phyloP scores from a whole-genome alignment of 2,113 vertebrate genomes.

The Ibidorhyncha struthersii region DNA sequence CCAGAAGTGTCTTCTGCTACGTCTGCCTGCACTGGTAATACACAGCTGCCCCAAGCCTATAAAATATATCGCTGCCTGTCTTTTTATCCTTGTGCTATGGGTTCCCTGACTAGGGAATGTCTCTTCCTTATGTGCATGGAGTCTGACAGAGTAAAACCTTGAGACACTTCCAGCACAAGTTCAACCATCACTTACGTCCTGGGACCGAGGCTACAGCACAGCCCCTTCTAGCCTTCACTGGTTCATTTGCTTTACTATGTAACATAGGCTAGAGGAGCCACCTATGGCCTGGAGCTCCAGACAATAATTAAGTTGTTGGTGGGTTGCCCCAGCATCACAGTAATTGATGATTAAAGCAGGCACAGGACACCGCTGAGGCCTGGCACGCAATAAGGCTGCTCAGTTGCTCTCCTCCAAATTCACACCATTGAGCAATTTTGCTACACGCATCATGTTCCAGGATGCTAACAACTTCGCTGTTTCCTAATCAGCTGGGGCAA shows the following conservation, averaged over 20 bases:
- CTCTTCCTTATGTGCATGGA: background rate
- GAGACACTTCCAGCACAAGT: background rate
- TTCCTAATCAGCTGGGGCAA: slow-evolving; percentile 31
- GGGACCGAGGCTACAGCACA: background rate
- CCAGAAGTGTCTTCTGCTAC: background rate
- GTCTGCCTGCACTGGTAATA: background rate
- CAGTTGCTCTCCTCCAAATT: slow-evolving; percentile 7
- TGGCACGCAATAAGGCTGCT: background rate
- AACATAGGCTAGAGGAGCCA: background rate
- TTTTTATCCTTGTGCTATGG: background rate
- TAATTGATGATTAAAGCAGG: slow-evolving; percentile 24
- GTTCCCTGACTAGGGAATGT: background rate
- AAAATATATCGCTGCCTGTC: background rate
- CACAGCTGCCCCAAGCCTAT: background rate
- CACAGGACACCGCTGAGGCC: background rate
- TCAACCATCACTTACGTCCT: rapidly evolving
- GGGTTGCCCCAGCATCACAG: background rate
- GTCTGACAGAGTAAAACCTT: background rate
- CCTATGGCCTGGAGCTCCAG: background rate
- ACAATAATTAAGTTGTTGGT: slow-evolving; percentile 11
- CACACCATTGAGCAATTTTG: background rate
- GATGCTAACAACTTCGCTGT: background rate
- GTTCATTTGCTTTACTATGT: background rate
- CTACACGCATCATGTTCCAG: background rate
- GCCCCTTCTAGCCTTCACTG: background rate